Evolutionary conservation across 2,113 vertebrate species (phyloP).

Genomic region (Alosa alosa): DNA sequence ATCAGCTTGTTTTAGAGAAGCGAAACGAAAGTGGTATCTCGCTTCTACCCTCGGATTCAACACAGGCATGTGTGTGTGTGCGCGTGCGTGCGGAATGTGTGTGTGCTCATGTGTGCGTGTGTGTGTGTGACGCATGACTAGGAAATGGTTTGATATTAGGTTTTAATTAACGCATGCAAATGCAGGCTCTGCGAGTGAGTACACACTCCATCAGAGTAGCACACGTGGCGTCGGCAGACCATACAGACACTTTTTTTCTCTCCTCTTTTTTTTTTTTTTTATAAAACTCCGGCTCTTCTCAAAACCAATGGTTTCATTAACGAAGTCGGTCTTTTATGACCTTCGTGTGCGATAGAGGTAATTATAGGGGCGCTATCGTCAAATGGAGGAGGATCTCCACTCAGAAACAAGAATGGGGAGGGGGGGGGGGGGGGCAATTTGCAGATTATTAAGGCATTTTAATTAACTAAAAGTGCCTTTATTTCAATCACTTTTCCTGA

Average conservation of each 20-base stretch:
- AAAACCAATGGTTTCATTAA: constrained; percentile 51
- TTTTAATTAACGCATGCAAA: constrained; percentile 51
- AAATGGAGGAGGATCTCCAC: constrained; percentile 25
- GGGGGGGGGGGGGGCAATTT: too few relatives aligned
- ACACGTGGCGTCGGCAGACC: background rate
- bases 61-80: background rate
- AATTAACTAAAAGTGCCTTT: constrained; percentile 47
- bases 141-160: constrained; percentile 37
- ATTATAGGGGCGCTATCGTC: constrained; percentile 39
- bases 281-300: constrained; percentile 29
- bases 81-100: too few relatives aligned
- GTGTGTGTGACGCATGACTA: constrained; percentile 19
- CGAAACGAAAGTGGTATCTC: background rate
- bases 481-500: constrained; percentile 41
- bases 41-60: constrained; percentile 6
- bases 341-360: constrained; percentile 34
- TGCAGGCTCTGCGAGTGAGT: constrained; percentile 22
- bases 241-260: background rate
- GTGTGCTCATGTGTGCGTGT: background rate
- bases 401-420: background rate
- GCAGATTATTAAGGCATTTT: constrained; percentile 41
- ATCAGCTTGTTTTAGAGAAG: constrained; percentile 36
- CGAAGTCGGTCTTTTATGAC: constrained; percentile 37
- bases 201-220: background rate
- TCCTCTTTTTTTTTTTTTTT: background rate